Evolutionary conservation across 2,113 vertebrate species (phyloP), one percentile per base, ranked within the genome.

Genomic region (Crotalus tigris): DNA sequence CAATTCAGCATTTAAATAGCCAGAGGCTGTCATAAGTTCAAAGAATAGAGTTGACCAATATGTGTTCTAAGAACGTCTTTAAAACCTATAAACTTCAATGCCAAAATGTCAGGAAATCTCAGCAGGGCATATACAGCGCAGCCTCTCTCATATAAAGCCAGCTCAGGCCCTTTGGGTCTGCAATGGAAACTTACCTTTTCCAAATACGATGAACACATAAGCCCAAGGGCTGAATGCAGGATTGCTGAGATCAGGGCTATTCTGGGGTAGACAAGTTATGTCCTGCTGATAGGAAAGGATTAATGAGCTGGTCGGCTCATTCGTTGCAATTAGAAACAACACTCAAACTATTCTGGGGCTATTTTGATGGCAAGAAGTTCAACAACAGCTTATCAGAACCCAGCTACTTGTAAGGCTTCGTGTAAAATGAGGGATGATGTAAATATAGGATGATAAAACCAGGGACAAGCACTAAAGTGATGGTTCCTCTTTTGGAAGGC

Each of bases 241-340:
- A 97, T 98, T 97, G 96, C 97, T 98, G 97, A 98, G 97, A 97
- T 98, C 98, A 98, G 97, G 97, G 97, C 98, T 99, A 99, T 99
- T 99, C 98, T 99, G 97, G 98, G 98, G 97, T 98, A 96, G 96
- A 96, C 97, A 94, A 97, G 97, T 96, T 96, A 97, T 95, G 94
- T 94, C 93, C 97, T 92, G 97, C 98, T 98, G 98, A 99, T 98
- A 98, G 98, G 96, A 96, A 94, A 97, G 98, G 98, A 98, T 99
- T 99, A 98, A 98, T 98, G 98, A 98, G 97, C 95, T 95, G 89
- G 97, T 96, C 97, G 98, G 97, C 97, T 98, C 98, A 98, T 98
- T 98, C 92, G 58, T 98, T 97, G 97, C 98, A 98, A 99, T 98
- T 98, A 98, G 98, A 98, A 98, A 98, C 98, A 98, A 98, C 98